Base-by-base conservation (phyloP, 1,140 invertebrate species). In the Chironomus striatipennis region DNA sequence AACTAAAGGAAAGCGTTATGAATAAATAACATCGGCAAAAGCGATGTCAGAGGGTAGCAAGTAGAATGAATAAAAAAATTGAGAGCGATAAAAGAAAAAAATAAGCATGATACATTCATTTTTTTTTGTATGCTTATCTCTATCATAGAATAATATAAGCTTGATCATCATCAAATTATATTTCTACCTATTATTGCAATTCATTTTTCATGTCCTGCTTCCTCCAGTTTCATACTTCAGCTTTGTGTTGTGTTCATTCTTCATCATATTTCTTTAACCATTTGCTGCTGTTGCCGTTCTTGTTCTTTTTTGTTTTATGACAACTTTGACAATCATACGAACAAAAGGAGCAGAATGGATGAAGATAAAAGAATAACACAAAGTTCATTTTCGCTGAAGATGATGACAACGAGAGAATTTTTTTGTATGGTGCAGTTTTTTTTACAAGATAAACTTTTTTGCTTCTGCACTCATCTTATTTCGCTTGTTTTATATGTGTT, bases 261-360 rank as follows among this genome's bases (percentile, higher is more conserved):
- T 57, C 47, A 12, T 7, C 1, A 10, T 57, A 10, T 57, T n/a
- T 57, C 47, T 57, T n/a, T 57, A 12, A 10, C 10, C n/a, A 57
- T 12, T 57, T 12, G 47, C n/a, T 57, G 47, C n/a, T 57, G 47
- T 10, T 57, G n/a, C n/a, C 18, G 65, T 70, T 70, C 18, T 20
- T 20, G 7, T 67, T 67, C 17, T 7, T 18, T 70, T 70, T 70
- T 70, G 65, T 70, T 70, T 70, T 21, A 21, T 70, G 65, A 70
- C 65, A 70, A 70, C 65, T 70, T 70, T 70, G 65, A 70, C 65
- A 70, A 70, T 70, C 65, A 70, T 70, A 17, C 65, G n/a, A 70
- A 70, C 65, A 70, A 70, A 57, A 57, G 24, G 47, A 57, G 47
- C 47, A 57, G 24, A 34, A 34, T 34, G 24, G 24, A 34, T 5